A percentile compares a stretch with the other conserved stretches of the same genome.
Conservation (phyloP, 2,888 invertebrate species). For the Torymus tubicola region DNA sequence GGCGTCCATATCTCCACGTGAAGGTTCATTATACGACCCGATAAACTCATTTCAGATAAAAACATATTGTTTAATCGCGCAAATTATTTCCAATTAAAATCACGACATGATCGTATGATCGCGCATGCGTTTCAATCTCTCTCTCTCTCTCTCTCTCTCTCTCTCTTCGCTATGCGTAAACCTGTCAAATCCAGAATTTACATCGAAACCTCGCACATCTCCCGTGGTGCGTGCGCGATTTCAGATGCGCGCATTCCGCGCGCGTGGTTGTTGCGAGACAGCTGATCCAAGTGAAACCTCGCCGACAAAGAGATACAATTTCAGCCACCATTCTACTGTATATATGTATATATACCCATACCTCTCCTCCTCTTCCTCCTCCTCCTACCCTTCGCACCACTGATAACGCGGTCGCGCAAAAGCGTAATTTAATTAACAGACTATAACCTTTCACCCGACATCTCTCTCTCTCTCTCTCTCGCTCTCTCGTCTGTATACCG, state of each 20-base stretch:
- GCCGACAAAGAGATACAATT: slow-evolving; percentile 18
- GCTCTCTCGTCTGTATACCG: neutral
- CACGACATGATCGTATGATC: too few relatives aligned
- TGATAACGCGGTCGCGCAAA: slow-evolving; percentile 11
- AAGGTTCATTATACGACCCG: too few relatives aligned
- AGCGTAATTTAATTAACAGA: slow-evolving; percentile 37
- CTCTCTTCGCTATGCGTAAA: neutral
- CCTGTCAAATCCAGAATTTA: slow-evolving; percentile 10
- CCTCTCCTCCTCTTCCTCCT: too few relatives aligned
- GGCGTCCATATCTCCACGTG: too few relatives aligned
- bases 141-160: too few relatives aligned
- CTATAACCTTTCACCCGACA: slow-evolving; percentile 7
- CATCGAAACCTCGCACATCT: neutral
- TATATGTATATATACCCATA: too few relatives aligned
- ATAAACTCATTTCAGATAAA: too few relatives aligned
- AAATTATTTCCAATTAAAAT: too few relatives aligned
- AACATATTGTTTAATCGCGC: too few relatives aligned
- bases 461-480: too few relatives aligned
- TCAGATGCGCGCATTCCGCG: slow-evolving; percentile 1
- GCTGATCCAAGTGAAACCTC: slow-evolving; percentile 16
- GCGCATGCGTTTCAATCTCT: too few relatives aligned
- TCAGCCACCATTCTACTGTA: neutral
- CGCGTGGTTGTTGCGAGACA: slow-evolving; percentile 23
- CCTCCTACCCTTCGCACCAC: neutral
- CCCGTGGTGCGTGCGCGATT: neutral